phyloP scores from a whole-genome alignment of 2,797 vertebrate genomes.

The Aythya fuligula region DNA sequence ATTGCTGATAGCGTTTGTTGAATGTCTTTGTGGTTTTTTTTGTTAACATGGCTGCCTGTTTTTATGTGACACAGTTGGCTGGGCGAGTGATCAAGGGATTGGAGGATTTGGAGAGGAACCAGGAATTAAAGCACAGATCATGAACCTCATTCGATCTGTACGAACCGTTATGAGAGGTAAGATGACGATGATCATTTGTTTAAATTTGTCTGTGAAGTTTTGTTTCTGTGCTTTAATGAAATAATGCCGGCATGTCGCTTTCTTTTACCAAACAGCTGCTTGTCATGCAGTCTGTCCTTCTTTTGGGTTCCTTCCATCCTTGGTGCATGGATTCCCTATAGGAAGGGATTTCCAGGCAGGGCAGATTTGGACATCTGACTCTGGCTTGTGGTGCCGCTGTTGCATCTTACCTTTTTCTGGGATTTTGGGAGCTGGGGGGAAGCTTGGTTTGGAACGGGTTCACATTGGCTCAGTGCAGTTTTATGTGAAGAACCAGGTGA shows the following conservation, averaged over 20 bases:
- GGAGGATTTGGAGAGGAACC: slow-evolving; percentile 96
- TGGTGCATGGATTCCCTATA: rapidly evolving
- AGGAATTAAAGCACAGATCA: slow-evolving; percentile 92
- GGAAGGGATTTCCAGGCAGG: background rate
- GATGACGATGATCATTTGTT: background rate
- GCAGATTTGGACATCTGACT: background rate
- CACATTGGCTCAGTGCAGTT: background rate
- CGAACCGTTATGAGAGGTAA: slow-evolving; percentile 95
- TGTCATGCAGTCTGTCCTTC: rapidly evolving
- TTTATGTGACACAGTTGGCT: slow-evolving; percentile 86
- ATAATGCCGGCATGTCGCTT: background rate
- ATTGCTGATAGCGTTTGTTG: background rate
- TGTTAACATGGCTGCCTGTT: background rate
- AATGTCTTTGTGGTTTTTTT: background rate
- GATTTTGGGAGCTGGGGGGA: background rate
- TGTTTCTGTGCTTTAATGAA: background rate
- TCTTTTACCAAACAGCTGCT: background rate
- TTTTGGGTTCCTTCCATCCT: background rate
- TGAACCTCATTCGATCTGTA: slow-evolving; percentile 92
- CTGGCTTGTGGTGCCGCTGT: background rate
- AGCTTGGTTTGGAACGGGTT: background rate
- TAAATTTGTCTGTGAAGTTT: background rate
- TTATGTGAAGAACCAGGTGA: background rate
- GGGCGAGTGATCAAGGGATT: slow-evolving; percentile 91
- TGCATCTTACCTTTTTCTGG: background rate